Evolutionary conservation across 2,888 invertebrate species (phyloP).

Genomic region (Artemia sp.): DNA sequence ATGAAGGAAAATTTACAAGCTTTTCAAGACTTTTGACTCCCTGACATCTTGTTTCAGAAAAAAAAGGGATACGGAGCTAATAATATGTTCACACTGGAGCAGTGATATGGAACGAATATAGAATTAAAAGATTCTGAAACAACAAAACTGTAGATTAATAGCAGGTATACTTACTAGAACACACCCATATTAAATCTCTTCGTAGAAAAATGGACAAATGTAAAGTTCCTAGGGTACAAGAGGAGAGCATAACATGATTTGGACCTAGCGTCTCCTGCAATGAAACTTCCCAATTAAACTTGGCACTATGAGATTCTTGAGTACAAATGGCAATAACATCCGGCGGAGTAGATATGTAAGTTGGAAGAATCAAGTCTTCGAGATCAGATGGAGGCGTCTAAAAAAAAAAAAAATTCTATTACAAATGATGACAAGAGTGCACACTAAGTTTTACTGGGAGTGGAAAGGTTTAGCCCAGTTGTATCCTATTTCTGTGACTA

Average conservation of each 20-base stretch:
- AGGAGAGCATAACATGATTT: constrained; percentile 74
- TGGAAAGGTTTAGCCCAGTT: too few species aligned
- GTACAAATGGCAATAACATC: constrained; percentile 84
- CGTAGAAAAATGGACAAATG: constrained; percentile 73
- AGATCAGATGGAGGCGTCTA: constrained; percentile 45
- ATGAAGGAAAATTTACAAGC: too few species aligned
- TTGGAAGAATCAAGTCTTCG: constrained; percentile 75
- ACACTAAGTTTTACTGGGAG: too few species aligned
- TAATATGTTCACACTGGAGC: too few species aligned
- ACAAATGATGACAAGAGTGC: too few species aligned
- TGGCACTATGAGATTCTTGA: constrained; percentile 70
- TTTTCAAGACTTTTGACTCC: too few species aligned
- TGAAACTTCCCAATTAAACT: constrained; percentile 70
- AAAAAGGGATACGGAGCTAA: too few species aligned
- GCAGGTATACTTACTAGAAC: constrained; percentile 43
- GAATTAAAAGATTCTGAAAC: too few species aligned
- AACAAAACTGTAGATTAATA: constrained; percentile 10
- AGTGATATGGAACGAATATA: too few species aligned
- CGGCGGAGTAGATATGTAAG: constrained; percentile 56
- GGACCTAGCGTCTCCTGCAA: constrained; percentile 85
- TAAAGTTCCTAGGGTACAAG: constrained; percentile 65
- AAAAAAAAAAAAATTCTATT: constrained; percentile 27
- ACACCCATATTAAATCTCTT: constrained; percentile 87
- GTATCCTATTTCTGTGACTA: too few species aligned
- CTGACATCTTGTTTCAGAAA: too few species aligned